These are phyloP conservation scores for Capitella teleta DNA, from an alignment of 1,140 invertebrate genomes.

Conservation along the genomic window DNA sequence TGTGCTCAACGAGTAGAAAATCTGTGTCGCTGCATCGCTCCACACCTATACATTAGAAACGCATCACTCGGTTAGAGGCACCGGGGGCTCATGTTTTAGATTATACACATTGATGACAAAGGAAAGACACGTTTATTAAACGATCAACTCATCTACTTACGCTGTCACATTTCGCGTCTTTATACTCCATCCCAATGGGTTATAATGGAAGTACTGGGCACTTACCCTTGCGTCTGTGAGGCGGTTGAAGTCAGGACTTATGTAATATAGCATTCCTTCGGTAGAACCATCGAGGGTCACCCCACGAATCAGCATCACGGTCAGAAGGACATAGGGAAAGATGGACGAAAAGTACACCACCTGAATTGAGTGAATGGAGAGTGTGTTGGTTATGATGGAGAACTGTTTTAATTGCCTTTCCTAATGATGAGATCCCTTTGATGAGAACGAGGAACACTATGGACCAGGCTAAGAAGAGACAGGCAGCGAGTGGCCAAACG, in stretches of 20 bases:
- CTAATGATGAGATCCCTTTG: slow-evolving; percentile 38
- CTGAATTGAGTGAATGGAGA: too few species aligned
- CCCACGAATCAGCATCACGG: slow-evolving; percentile 72
- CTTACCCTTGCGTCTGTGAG: slow-evolving; percentile 39
- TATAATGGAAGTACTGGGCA: too few species aligned
- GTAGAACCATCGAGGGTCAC: slow-evolving; percentile 28
- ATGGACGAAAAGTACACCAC: slow-evolving; percentile 37
- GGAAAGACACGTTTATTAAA: too few species aligned
- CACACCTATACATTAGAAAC: too few species aligned
- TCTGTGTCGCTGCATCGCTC: slow-evolving; percentile 85
- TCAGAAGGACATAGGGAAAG: slow-evolving; percentile 84
- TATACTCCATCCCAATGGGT: too few species aligned
- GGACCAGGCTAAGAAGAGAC: slow-evolving; percentile 32
- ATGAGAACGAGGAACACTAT: slow-evolving; percentile 27
- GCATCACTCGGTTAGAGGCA: too few species aligned
- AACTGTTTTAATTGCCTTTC: slow-evolving; percentile 34
- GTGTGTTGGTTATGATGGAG: too few species aligned
- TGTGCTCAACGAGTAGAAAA: slow-evolving; percentile 84
- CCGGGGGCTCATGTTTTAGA: too few species aligned
- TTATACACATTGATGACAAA: too few species aligned
- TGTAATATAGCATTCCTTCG: slow-evolving; percentile 19
- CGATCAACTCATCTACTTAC: too few species aligned
- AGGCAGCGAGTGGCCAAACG: slow-evolving; percentile 49
- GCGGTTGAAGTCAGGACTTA: slow-evolving; percentile 15
- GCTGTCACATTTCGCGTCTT: too few species aligned